phyloP scores from a whole-genome alignment of 1,140 invertebrate genomes.

The Lordiphosa clarofinis region DNA sequence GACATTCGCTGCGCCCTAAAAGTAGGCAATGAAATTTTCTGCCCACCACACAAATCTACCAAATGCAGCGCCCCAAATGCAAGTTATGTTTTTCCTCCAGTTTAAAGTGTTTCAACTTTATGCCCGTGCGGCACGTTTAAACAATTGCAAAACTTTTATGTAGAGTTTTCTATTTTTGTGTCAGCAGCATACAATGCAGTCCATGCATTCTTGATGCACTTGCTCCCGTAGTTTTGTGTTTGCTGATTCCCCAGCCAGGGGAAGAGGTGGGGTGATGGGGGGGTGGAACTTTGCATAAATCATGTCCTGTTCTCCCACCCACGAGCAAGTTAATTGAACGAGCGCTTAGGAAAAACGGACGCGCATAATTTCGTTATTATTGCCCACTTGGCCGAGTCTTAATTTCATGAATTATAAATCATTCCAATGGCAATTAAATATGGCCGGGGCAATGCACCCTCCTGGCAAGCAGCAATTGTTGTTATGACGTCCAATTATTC shows the following conservation, averaged over 20 bases:
- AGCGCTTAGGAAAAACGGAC: constrained; percentile 31
- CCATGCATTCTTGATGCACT: constrained; percentile 28
- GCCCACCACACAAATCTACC: constrained; percentile 8
- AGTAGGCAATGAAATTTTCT: constrained; percentile 51
- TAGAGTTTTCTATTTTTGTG: constrained; percentile 30
- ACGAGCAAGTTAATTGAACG: constrained; percentile 27
- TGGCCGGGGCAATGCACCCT: too few species aligned
- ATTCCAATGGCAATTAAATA: constrained; percentile 49
- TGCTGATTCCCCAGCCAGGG: not conserved
- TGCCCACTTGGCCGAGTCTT: constrained; percentile 18
- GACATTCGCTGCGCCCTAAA: constrained; percentile 30
- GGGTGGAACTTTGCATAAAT: constrained; percentile 20
- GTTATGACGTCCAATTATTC: constrained; percentile 38
- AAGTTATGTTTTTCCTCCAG: constrained; percentile 1
- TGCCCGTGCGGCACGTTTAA: constrained; percentile 61
- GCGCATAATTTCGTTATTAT: constrained; percentile 24
- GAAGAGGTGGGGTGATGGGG: not conserved
- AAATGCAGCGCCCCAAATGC: not conserved
- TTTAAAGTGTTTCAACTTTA: constrained; percentile 47
- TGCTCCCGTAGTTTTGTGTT: not conserved
- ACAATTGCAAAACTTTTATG: constrained; percentile 62
- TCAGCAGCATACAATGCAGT: constrained; percentile 8
- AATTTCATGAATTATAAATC: constrained; percentile 70
- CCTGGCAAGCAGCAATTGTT: constrained; percentile 15
- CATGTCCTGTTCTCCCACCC: not conserved